Evolutionary conservation across 1,140 invertebrate species (phyloP), one percentile per base, ranked within the genome.

Genomic region (Ganaspis sp.): DNA sequence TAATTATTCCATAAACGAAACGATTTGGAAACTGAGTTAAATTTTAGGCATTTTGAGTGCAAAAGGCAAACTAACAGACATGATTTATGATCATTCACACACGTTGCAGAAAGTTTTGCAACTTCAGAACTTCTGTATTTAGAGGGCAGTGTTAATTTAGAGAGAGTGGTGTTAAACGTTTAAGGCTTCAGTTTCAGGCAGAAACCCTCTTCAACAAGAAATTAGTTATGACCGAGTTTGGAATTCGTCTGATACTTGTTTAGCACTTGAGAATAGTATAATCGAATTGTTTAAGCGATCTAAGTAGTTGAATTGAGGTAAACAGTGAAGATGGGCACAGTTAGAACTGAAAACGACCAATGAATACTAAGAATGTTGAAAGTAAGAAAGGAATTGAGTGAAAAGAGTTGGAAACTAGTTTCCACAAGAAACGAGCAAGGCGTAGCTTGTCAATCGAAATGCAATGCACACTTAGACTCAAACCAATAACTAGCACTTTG

Each of bases 401-500:
- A 64, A 64, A 64, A 21, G 8, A 29, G 23, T 88, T 86, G 70
- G 69, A 81, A 89, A 89, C 87, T 89, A 88, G 86, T 88, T 87
- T 85, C 81, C 81, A 72, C 72, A 78, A 74, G 64, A 75, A 69
- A 73, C 58, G 74, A 73, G 54, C 71, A 37, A 72, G 42, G 23
- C 4, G 45, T 53, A 29, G 23, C 45, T 34, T n/a, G 29, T 72
- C 42, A 53, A 42, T 26, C 17, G 6, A 23, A 42, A 15, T 23
- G 29, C 38, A 71, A 45, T 21, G 37, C 37, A 71, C 37, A n/a
- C 4, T 40, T 45, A 26, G 9, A 23, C 54, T 64, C 12, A 11
- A 64, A 64, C 58, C 58, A 76, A 72, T 64, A 76, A 74, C 70
- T 64, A 77, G 38, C 69, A 73, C 21, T 73, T 77, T 26, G 76